These are phyloP conservation scores for Hippocampus barbouri DNA, from an alignment of 2,113 vertebrate genomes.

Conservation along the genomic window DNA sequence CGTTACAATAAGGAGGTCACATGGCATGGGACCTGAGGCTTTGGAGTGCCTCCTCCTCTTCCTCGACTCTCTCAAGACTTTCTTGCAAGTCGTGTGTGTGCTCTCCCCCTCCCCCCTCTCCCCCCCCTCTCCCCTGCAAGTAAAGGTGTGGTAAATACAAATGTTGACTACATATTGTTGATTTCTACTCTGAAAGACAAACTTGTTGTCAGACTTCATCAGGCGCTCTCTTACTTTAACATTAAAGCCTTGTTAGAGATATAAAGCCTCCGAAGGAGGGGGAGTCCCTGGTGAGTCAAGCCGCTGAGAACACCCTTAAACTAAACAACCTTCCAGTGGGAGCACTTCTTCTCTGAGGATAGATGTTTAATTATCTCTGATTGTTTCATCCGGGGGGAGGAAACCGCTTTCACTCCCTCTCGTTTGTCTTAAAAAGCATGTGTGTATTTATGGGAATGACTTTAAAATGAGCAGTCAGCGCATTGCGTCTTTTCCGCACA, in stretches of 20 bases:
- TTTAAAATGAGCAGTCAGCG: conserved; percentile 47
- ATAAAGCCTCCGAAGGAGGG: conserved; percentile 84
- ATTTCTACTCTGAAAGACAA: conserved; percentile 34
- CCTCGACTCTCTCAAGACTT: conserved; percentile 53
- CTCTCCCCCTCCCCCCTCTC: background rate
- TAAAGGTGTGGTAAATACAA: conserved; percentile 58
- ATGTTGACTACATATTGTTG: conserved; percentile 27
- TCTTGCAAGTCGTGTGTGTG: conserved; percentile 52
- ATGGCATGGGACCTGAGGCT: conserved; percentile 73
- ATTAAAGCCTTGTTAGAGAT: conserved; percentile 95
- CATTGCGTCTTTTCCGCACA: conserved; percentile 27
- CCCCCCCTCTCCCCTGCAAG: conserved; percentile 15
- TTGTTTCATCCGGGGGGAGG: conserved; percentile 57
- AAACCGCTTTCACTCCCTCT: conserved; percentile 64
- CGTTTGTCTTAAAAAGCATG: conserved; percentile 60
- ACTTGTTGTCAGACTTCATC: conserved; percentile 85
- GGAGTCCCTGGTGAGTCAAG: conserved; percentile 83
- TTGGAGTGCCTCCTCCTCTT: conserved; percentile 66
- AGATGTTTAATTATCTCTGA: conserved; percentile 74
- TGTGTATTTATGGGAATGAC: conserved; percentile 62
- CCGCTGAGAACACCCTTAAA: conserved; percentile 75
- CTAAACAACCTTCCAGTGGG: conserved; percentile 72
- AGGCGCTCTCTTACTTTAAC: conserved; percentile 94
- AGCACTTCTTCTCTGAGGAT: conserved; percentile 64
- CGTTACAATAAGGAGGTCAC: conserved; percentile 77